These are phyloP conservation scores for Mimas tiliae DNA, from an alignment of 2,888 invertebrate species.

Conservation along the genomic window DNA sequence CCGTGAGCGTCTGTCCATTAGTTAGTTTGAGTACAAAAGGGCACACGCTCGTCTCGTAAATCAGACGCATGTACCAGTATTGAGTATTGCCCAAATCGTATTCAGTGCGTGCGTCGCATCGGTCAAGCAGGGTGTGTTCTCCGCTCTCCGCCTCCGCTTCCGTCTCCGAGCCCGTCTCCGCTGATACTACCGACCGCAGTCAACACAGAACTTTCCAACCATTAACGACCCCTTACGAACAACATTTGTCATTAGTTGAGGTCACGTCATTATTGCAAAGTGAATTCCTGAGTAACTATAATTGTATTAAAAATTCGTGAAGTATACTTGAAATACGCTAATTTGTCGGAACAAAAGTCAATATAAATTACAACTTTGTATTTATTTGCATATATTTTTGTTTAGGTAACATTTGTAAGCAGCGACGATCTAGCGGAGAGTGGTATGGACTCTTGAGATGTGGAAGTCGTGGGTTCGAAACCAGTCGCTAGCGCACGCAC, in stretches of 20 bases:
- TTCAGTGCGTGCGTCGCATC: conserved; percentile 66
- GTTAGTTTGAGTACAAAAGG: conserved; percentile 82
- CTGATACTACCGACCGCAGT: conserved; percentile 38
- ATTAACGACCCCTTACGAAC: conserved; percentile 74
- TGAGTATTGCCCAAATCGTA: conserved; percentile 81
- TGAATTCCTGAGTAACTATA: conserved; percentile 52
- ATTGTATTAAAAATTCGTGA: conserved; percentile 26
- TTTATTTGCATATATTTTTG: no score
- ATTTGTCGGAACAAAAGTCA: background rate
- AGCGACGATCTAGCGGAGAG: no score
- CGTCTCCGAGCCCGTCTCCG: conserved; percentile 11
- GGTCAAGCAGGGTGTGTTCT: conserved; percentile 39
- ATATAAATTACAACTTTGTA: no score
- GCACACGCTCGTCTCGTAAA: conserved; percentile 84
- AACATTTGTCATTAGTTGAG: conserved; percentile 69
- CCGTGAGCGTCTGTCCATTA: conserved; percentile 85
- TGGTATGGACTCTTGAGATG: no score
- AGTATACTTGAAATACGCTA: background rate
- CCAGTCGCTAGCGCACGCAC: no score
- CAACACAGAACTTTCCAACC: conserved; percentile 67
- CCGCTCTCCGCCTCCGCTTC: conserved; percentile 23
- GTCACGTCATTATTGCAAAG: conserved; percentile 52
- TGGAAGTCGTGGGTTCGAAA: no score
- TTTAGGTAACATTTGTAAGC: no score
- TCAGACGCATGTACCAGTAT: conserved; percentile 79